These are phyloP conservation scores for Drosophila pandora DNA, from an alignment of 1,140 invertebrate genomes.

Conservation along the genomic window DNA sequence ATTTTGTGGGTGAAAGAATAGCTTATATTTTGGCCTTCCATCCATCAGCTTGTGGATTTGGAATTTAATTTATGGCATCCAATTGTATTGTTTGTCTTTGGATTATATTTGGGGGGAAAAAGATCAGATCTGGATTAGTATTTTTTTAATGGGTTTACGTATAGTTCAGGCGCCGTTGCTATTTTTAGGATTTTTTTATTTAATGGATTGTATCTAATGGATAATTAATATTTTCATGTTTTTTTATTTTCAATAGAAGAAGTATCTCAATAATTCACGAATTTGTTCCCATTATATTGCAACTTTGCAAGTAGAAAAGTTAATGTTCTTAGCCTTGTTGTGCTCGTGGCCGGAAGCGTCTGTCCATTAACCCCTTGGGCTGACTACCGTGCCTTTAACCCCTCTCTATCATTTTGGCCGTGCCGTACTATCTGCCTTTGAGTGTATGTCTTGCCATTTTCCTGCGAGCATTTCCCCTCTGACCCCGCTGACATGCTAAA, in stretches of 20 bases:
- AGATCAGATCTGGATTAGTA: slow-evolving; percentile 1
- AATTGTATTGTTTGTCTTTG: slow-evolving; percentile 23
- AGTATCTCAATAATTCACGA: not conserved
- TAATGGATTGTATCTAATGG: not conserved
- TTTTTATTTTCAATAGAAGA: not conserved
- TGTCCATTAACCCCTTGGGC: slow-evolving; percentile 26
- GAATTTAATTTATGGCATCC: slow-evolving; percentile 6
- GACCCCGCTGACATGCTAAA: slow-evolving; percentile 71
- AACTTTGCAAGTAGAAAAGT: slow-evolving; percentile 1
- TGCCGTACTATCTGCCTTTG: not conserved
- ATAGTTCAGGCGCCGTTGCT: not conserved
- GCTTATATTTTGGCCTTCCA: slow-evolving; percentile 3
- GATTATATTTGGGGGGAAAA: slow-evolving; percentile 3
- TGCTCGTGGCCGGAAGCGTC: slow-evolving; percentile 16
- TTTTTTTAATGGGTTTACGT: slow-evolving; percentile 1
- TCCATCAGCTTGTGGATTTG: slow-evolving; percentile 14
- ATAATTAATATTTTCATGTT: not conserved
- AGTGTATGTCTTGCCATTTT: slow-evolving; percentile 17
- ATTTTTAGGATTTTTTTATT: not conserved
- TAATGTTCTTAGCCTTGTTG: slow-evolving; percentile 21
- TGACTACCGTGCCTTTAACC: not conserved
- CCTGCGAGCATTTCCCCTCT: slow-evolving; percentile 35
- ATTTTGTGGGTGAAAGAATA: slow-evolving; percentile 2
- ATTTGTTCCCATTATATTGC: not conserved
- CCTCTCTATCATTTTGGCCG: not conserved